Evolutionary conservation across 2,113 vertebrate genomes (phyloP).

Genomic region (Ahaetulla prasina): DNA sequence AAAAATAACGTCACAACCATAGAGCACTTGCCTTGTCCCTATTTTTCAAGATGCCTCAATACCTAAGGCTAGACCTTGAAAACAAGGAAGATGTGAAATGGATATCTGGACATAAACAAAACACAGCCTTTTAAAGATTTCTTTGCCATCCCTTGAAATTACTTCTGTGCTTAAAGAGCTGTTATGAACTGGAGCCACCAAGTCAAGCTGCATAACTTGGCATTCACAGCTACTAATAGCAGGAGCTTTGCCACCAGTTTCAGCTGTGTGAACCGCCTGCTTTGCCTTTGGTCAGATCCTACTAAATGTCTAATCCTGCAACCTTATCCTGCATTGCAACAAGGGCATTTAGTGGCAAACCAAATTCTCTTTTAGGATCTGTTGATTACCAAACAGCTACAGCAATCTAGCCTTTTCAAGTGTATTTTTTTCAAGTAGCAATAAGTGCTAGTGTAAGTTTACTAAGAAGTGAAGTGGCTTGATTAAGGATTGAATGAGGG

Average conservation of each 20-base stretch:
- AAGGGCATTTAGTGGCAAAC: slow-evolving; percentile 21
- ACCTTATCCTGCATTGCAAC: slow-evolving; percentile 10
- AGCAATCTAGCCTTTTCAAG: slow-evolving; percentile 13
- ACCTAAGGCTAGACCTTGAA: neutral
- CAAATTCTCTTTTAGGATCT: neutral
- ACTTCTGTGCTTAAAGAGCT: neutral
- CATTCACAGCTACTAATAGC: neutral
- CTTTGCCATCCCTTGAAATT: neutral
- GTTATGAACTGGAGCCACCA: neutral
- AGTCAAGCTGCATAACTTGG: neutral
- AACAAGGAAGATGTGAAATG: neutral
- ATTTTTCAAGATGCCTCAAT: neutral
- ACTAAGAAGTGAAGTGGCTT: slow-evolving; percentile 10
- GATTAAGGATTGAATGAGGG: neutral
- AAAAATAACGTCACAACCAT: neutral
- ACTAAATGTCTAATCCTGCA: neutral
- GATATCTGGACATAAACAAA: neutral
- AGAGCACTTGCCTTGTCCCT: neutral
- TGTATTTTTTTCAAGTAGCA: slow-evolving; percentile 35
- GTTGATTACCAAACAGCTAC: neutral
- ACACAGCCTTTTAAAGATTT: neutral
- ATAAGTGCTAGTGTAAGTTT: slow-evolving; percentile 29
- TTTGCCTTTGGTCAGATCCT: neutral
- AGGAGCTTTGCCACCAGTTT: neutral
- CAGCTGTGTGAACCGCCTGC: neutral